Evolutionary conservation across 1,140 invertebrate species (phyloP).

Genomic region (Ditylenchus dipsaci): DNA sequence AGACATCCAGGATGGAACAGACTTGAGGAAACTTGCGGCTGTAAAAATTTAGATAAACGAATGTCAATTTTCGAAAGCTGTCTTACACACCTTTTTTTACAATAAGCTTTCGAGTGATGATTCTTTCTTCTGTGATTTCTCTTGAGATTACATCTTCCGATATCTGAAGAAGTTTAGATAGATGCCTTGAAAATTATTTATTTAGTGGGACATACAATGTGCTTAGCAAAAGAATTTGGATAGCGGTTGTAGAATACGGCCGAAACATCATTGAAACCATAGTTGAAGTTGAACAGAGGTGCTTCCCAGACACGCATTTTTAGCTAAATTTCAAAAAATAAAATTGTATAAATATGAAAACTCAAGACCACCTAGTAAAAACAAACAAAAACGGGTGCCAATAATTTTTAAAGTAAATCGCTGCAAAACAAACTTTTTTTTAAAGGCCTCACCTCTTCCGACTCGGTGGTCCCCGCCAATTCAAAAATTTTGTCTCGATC

Average conservation of each 20-base stretch:
- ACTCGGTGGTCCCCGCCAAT: too few relatives aligned
- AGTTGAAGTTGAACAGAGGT: constrained; percentile 7
- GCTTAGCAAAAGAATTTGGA: constrained; percentile 56
- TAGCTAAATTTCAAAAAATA: too few relatives aligned
- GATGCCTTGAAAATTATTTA: too few relatives aligned
- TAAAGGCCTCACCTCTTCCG: too few relatives aligned
- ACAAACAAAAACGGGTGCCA: too few relatives aligned
- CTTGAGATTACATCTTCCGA: constrained; percentile 56
- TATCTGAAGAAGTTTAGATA: background rate
- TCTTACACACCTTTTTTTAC: constrained; percentile 50
- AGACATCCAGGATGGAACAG: constrained; percentile 52
- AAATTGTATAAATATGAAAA: too few relatives aligned
- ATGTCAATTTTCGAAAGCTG: background rate
- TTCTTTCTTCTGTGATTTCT: constrained; percentile 44
- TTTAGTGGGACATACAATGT: constrained; percentile 23
- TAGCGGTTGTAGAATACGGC: constrained; percentile 44
- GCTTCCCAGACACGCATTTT: background rate
- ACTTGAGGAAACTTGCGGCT: constrained; percentile 53
- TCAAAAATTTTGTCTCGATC: too few relatives aligned
- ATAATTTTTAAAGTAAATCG: too few relatives aligned
- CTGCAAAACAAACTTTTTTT: background rate
- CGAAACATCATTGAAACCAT: constrained; percentile 37
- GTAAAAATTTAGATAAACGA: constrained; percentile 14
- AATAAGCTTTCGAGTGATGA: constrained; percentile 53
- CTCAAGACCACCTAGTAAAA: too few relatives aligned